Conservation (phyloP, 2,113 vertebrate species). For the Vulpes lagopus region DNA sequence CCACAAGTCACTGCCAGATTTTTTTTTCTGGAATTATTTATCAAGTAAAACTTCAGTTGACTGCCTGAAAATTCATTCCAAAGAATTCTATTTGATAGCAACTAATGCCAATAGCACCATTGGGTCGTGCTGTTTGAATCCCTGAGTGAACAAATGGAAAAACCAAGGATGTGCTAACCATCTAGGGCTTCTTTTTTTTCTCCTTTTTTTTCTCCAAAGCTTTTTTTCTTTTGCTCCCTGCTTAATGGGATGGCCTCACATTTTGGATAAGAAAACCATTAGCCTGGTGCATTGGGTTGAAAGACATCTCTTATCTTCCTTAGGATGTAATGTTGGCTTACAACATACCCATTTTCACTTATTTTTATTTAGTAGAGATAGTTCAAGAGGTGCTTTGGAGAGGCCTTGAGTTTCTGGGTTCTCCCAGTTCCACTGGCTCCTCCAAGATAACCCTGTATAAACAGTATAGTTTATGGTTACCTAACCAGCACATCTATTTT, state of each 20-base stretch:
- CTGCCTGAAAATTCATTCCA: background rate
- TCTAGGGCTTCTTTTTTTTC: background rate
- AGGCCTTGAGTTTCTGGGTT: background rate
- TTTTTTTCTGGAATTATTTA: background rate
- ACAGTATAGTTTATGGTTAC: background rate
- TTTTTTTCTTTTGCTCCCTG: background rate
- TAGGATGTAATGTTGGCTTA: background rate
- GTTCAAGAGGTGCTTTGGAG: background rate
- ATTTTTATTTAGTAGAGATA: background rate
- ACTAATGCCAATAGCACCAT: background rate
- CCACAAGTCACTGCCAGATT: background rate
- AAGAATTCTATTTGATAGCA: background rate
- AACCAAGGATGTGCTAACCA: background rate
- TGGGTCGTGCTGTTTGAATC: background rate
- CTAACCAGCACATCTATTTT: background rate
- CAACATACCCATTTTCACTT: background rate
- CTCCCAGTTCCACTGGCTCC: background rate
- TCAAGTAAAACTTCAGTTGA: background rate
- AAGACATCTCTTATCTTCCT: background rate
- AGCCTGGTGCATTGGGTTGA: background rate
- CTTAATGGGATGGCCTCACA: background rate
- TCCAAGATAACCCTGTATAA: background rate
- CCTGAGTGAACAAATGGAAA: background rate
- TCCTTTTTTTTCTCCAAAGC: background rate
- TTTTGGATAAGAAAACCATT: background rate